Evolutionary conservation across 2,888 invertebrate genomes (phyloP).

Genomic region (Himalopsyche tibetana): DNA sequence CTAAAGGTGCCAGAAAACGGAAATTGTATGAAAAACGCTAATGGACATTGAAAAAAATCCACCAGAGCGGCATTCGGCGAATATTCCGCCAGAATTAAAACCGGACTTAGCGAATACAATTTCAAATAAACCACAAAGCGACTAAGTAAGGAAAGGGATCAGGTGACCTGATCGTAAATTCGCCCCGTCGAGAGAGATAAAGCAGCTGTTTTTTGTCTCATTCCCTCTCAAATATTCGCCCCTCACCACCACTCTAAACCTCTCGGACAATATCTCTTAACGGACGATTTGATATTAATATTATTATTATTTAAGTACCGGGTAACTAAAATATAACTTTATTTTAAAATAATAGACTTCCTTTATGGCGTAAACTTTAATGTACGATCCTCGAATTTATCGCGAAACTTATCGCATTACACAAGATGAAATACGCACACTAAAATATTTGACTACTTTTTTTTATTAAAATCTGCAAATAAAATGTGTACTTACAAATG

Average conservation of each 20-base stretch:
- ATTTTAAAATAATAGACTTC: too few species aligned
- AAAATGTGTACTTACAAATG: too few species aligned
- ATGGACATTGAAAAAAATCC: background rate
- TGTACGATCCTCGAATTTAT: too few species aligned
- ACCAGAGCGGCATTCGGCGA: background rate
- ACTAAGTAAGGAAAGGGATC: constrained; percentile 30
- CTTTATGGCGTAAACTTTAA: too few species aligned
- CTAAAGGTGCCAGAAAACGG: too few species aligned
- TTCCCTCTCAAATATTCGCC: constrained; percentile 26
- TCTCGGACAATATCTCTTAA: constrained; percentile 34
- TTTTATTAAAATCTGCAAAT: too few species aligned
- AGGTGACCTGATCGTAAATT: constrained; percentile 26
- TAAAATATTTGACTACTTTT: too few species aligned
- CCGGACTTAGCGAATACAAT: constrained; percentile 30
- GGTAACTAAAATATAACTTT: background rate
- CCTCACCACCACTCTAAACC: background rate
- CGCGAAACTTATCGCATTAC: too few species aligned
- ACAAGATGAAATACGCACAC: too few species aligned
- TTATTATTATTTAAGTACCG: constrained; percentile 29
- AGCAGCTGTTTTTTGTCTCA: constrained; percentile 34
- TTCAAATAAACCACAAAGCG: constrained; percentile 34
- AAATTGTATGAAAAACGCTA: background rate
- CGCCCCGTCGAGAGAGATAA: constrained; percentile 30
- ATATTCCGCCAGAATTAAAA: constrained; percentile 20
- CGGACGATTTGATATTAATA: constrained; percentile 34